These are phyloP conservation scores for Trichoplusia ni DNA, from an alignment of 1,140 invertebrate species.

Conservation along the genomic window DNA sequence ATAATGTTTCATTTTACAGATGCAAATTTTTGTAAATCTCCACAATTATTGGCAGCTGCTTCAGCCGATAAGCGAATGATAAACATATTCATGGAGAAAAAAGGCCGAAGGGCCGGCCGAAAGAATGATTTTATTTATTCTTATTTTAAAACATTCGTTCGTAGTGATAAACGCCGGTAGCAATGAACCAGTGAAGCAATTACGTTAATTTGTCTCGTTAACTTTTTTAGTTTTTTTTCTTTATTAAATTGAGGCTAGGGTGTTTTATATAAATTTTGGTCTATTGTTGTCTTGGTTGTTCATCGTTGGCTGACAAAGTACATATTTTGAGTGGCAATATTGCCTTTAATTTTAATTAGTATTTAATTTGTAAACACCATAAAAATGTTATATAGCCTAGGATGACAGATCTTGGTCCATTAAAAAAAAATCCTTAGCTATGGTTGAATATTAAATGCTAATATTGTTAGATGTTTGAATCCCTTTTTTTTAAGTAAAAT, in stretches of 20 bases:
- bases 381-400: no score
- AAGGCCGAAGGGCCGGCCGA: background rate
- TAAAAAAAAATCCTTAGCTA: no score
- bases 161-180: slow-evolving; percentile 23
- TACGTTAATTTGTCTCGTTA: slow-evolving; percentile 27
- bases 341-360: no score
- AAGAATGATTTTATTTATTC: slow-evolving; percentile 8
- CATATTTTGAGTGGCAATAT: no score
- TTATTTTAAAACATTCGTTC: slow-evolving; percentile 13
- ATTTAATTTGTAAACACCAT: no score
- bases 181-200: slow-evolving; percentile 8
- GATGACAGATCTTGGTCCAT: no score
- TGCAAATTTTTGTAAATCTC: slow-evolving; percentile 53
- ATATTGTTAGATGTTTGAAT: no score
- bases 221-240: slow-evolving; percentile 1
- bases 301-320: background rate
- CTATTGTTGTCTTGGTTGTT: background rate
- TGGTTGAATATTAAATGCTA: no score
- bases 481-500: no score
- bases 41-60: slow-evolving; percentile 53
- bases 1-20: slow-evolving; percentile 39
- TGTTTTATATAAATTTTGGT: background rate
- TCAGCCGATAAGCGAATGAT: slow-evolving; percentile 41
- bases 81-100: slow-evolving; percentile 47
- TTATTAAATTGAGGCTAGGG: slow-evolving; percentile 18